These are phyloP conservation scores for Delia radicum DNA, from an alignment of 1,140 invertebrate species.

Conservation along the genomic window DNA sequence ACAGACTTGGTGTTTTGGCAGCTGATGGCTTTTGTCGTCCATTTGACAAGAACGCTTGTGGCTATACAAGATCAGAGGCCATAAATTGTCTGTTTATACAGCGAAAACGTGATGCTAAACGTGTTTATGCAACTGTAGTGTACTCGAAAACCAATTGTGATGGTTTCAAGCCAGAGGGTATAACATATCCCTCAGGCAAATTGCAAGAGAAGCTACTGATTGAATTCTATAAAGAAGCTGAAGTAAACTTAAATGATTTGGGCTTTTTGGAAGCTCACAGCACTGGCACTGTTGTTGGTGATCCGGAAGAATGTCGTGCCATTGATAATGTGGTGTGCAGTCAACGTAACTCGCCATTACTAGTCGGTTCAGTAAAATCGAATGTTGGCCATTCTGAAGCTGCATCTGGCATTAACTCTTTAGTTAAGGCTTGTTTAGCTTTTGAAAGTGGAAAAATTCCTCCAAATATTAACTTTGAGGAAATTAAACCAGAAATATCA, in stretches of 20 bases:
- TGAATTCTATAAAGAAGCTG: conserved; percentile 86
- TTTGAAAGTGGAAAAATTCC: conserved; percentile 74
- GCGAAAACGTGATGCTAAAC: conserved; percentile 73
- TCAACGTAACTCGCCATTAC: conserved; percentile 67
- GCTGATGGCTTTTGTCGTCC: conserved; percentile 83
- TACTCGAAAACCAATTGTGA: conserved; percentile 76
- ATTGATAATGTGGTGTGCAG: conserved; percentile 81
- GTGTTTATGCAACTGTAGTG: conserved; percentile 68
- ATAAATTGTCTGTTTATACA: conserved; percentile 81
- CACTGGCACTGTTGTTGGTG: conserved; percentile 77
- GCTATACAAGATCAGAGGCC: conserved; percentile 77
- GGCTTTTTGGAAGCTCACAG: conserved; percentile 93
- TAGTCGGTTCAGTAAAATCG: conserved; percentile 89
- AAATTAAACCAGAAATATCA: conserved; percentile 72
- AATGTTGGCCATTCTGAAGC: conserved; percentile 93
- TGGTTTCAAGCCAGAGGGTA: conserved; percentile 85
- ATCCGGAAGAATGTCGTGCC: conserved; percentile 85
- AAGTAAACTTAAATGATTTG: conserved; percentile 69
- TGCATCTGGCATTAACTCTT: conserved; percentile 80
- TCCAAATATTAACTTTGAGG: conserved; percentile 77
- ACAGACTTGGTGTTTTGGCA: conserved; percentile 80
- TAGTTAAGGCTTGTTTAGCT: conserved; percentile 77
- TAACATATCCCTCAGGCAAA: conserved; percentile 86
- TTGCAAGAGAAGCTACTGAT: conserved; percentile 76
- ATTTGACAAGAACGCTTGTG: conserved; percentile 81